These are phyloP conservation scores for Coelogynopora nodosa DNA, from an alignment of 2,888 invertebrate species.

Conservation along the genomic window DNA sequence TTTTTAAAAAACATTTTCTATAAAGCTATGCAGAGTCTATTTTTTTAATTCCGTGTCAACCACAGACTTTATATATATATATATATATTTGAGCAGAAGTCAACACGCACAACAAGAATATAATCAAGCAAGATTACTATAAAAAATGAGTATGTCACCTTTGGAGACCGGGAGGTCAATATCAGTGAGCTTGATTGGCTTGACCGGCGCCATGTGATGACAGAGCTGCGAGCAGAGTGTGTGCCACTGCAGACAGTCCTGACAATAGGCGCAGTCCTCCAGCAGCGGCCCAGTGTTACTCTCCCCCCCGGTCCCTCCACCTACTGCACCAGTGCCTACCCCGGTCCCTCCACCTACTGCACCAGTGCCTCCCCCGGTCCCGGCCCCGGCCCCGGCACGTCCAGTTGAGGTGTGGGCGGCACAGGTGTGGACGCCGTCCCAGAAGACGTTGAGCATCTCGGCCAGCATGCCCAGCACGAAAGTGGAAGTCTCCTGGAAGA, in stretches of 20 bases:
- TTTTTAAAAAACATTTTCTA: no score
- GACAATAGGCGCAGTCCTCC: conserved; percentile 81
- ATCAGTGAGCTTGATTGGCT: conserved; percentile 56
- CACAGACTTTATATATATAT: no score
- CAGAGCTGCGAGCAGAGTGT: conserved; percentile 51
- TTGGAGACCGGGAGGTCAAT: conserved; percentile 57
- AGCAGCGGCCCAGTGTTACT: neutral
- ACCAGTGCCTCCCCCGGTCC: conserved; percentile 55
- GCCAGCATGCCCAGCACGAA: conserved; percentile 71
- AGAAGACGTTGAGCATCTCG: conserved; percentile 72
- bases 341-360: conserved; percentile 47
- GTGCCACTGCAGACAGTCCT: conserved; percentile 67
- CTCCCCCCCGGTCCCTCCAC: neutral
- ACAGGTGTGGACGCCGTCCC: conserved; percentile 68
- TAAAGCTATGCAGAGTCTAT: no score
- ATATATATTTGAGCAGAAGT: no score
- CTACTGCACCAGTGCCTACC: neutral
- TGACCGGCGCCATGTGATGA: conserved; percentile 55
- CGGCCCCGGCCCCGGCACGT: neutral
- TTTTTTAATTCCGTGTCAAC: no score
- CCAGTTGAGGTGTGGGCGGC: conserved; percentile 62
- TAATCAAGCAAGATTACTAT: no score
- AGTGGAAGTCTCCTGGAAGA: conserved; percentile 67
- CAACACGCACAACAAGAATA: no score
- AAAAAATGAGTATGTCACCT: no score